Evolutionary conservation across 2,113 vertebrate genomes (phyloP).

Genomic region (Cisticola juncidis): DNA sequence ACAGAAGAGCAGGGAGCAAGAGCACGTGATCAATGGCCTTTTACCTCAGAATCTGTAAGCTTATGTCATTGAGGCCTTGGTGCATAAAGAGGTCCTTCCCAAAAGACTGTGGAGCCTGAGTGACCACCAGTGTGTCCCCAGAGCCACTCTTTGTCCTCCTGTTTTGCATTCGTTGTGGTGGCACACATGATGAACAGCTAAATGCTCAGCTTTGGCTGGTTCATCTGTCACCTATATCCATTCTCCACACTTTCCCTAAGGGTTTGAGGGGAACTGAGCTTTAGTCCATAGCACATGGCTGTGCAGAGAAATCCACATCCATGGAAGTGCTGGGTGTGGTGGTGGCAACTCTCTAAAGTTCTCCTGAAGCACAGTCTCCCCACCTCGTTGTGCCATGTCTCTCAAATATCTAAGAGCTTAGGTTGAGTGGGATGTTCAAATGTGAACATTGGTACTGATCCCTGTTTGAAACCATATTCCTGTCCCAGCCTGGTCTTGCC

Average conservation of each 20-base stretch:
- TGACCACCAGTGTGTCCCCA: neutral
- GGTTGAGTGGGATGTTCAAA: neutral
- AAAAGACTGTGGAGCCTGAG: neutral
- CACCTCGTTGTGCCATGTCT: rapidly evolving
- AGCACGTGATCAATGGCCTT: neutral
- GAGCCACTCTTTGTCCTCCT: neutral
- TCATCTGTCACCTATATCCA: neutral
- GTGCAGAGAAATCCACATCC: neutral
- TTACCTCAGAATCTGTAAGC: neutral
- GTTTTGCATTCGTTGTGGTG: neutral
- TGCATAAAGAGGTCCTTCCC: neutral
- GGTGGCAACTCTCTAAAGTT: neutral
- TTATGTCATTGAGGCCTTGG: neutral
- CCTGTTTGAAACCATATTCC: neutral
- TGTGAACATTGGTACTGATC: neutral
- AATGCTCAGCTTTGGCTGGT: neutral
- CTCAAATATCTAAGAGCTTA: neutral
- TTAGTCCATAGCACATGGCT: neutral
- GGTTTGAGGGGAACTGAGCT: neutral
- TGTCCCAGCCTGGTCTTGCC: neutral
- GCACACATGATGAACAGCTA: rapidly evolving
- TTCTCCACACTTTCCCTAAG: neutral
- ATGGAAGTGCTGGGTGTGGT: neutral
- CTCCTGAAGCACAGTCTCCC: neutral
- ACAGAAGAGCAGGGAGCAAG: neutral